Conservation (phyloP, 1,140 invertebrate genomes). For the Caenorhabditis inopinata region DNA sequence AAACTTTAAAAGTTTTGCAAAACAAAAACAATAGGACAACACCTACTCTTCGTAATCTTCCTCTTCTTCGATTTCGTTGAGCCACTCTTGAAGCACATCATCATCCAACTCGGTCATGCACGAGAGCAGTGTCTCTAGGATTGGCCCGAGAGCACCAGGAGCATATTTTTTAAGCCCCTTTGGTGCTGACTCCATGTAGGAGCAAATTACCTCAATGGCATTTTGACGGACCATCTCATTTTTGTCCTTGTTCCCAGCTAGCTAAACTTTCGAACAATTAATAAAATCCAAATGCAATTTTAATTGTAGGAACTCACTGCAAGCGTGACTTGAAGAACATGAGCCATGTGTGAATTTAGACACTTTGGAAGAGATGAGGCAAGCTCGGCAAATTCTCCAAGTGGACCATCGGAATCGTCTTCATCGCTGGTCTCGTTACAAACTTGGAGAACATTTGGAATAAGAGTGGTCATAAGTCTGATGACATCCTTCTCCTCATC, state of each 20-base stretch:
- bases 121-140: slow-evolving; percentile 73
- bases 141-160: slow-evolving; percentile 61
- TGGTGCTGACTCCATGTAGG: slow-evolving; percentile 87
- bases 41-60: slow-evolving; percentile 78
- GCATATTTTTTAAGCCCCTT: slow-evolving; percentile 84
- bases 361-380: slow-evolving; percentile 89
- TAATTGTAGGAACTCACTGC: not conserved
- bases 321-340: slow-evolving; percentile 82
- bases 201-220: slow-evolving; percentile 88
- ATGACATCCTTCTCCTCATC: slow-evolving; percentile 84
- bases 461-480: slow-evolving; percentile 81
- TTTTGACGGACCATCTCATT: slow-evolving; percentile 85
- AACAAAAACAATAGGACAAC: not conserved
- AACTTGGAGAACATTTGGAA: slow-evolving; percentile 77
- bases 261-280: slow-evolving; percentile 52
- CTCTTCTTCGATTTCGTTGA: slow-evolving; percentile 75
- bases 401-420: slow-evolving; percentile 77
- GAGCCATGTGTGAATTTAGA: slow-evolving; percentile 79
- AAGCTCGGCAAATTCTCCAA: slow-evolving; percentile 89
- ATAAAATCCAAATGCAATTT: not conserved
- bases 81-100: slow-evolving; percentile 83
- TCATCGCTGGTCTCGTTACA: slow-evolving; percentile 71
- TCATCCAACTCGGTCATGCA: slow-evolving; percentile 96
- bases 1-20: slow-evolving; percentile 59
- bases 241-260: slow-evolving; percentile 76